Conservation (phyloP, 2,797 vertebrate species). For the Spatula clypeata region DNA sequence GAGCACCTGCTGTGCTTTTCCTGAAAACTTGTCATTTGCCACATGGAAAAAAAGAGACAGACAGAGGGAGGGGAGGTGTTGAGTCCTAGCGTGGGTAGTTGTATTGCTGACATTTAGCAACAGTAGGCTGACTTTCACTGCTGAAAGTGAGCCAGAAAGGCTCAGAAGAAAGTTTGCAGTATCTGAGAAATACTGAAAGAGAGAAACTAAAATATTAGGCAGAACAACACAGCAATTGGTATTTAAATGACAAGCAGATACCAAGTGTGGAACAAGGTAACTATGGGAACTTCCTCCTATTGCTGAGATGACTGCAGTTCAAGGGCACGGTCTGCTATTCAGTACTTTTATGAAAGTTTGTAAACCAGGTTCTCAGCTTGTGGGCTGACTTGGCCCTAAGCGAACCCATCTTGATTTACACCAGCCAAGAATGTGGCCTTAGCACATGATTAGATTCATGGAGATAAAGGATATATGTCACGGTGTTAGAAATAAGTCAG, state of each 20-base stretch:
- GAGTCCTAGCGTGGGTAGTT: slow-evolving; percentile 57
- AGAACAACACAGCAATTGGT: background rate
- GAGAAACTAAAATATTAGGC: slow-evolving; percentile 49
- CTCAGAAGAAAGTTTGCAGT: slow-evolving; percentile 50
- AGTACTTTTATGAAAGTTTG: background rate
- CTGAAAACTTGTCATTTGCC: slow-evolving; percentile 31
- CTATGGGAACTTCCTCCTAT: background rate
- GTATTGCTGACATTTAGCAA: slow-evolving; percentile 70
- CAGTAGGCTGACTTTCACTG: slow-evolving; percentile 47
- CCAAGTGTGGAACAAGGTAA: background rate
- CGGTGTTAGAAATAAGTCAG: background rate
- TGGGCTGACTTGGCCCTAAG: background rate
- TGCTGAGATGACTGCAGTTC: background rate
- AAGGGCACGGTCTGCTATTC: background rate
- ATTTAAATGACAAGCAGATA: background rate
- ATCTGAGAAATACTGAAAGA: slow-evolving; percentile 37
- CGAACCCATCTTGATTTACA: background rate
- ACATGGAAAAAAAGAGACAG: slow-evolving; percentile 58
- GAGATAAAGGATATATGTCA: background rate
- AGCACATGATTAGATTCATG: background rate
- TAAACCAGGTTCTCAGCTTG: background rate
- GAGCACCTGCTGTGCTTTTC: slow-evolving; percentile 64
- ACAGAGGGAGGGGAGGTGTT: slow-evolving; percentile 74
- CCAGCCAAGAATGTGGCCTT: background rate
- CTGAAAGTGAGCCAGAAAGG: slow-evolving; percentile 71